A percentile compares a stretch with the other conserved stretches of the same genome.
phyloP scores from a whole-genome alignment of 37 sponge, comb jelly and placozoan species.

The Ianthella basta region DNA sequence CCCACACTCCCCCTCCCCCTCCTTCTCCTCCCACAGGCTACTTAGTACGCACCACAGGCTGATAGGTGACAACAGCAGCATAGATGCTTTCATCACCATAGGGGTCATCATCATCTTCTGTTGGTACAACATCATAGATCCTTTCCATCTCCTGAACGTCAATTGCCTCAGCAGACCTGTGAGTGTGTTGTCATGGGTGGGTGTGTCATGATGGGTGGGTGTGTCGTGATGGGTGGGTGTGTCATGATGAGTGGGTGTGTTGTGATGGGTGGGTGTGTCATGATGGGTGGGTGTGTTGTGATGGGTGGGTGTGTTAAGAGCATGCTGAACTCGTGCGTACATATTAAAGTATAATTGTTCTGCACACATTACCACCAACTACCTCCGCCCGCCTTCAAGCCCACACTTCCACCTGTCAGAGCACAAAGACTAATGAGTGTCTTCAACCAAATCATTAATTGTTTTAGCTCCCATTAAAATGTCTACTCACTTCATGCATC shows the following conservation, averaged over 20 bases:
- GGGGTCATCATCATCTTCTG: conserved; percentile 57
- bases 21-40: neutral
- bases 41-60: neutral
- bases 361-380: too few species aligned
- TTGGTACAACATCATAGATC: conserved; percentile 20
- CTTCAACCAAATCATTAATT: too few species aligned
- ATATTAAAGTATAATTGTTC: too few species aligned
- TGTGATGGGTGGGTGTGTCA: neutral
- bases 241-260: neutral
- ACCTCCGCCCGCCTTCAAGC: too few species aligned
- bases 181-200: conserved; percentile 1
- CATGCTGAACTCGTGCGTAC: too few species aligned
- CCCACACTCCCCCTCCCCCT: conserved; percentile 24
- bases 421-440: too few species aligned
- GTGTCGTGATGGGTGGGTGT: neutral
- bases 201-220: neutral
- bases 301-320: neutral
- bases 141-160: too few species aligned
- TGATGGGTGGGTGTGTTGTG: neutral
- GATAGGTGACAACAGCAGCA: conserved; percentile 62
- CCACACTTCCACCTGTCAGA: too few species aligned
- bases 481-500: too few species aligned
- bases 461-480: too few species aligned
- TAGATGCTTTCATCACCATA: conserved; percentile 80
- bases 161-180: neutral